These are phyloP conservation scores for Pomatorhinus ruficollis DNA, from an alignment of 2,113 vertebrate genomes.

Conservation along the genomic window DNA sequence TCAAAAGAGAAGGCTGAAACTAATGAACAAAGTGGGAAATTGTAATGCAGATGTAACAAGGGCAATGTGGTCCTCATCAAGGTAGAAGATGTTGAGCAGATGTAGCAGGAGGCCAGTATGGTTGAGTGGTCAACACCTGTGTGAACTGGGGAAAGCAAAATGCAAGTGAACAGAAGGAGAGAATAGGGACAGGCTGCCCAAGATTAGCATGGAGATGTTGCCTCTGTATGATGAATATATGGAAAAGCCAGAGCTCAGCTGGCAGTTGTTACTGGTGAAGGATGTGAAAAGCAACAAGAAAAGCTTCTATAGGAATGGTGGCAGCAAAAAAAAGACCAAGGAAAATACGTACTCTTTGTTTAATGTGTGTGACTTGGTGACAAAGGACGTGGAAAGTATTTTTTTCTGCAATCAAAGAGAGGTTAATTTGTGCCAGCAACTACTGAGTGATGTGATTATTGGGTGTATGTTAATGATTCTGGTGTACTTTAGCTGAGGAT, in stretches of 20 bases:
- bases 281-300: not conserved
- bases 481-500: not conserved
- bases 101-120: not conserved
- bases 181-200: not conserved
- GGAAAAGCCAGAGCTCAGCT: not conserved
- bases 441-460: not conserved
- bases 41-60: not conserved
- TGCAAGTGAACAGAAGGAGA: not conserved
- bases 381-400: accelerated
- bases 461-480: not conserved
- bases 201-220: not conserved
- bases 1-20: not conserved
- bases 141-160: not conserved
- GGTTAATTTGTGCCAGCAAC: not conserved
- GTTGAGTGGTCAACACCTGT: not conserved
- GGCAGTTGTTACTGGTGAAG: not conserved
- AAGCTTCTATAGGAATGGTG: not conserved
- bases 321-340: not conserved
- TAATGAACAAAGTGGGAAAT: not conserved
- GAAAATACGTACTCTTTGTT: not conserved
- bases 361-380: not conserved
- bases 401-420: not conserved
- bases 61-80: not conserved
- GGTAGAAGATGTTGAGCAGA: not conserved
- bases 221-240: not conserved